Evolutionary conservation across 2,113 vertebrate genomes (phyloP).

Genomic region (Perca flavescens): DNA sequence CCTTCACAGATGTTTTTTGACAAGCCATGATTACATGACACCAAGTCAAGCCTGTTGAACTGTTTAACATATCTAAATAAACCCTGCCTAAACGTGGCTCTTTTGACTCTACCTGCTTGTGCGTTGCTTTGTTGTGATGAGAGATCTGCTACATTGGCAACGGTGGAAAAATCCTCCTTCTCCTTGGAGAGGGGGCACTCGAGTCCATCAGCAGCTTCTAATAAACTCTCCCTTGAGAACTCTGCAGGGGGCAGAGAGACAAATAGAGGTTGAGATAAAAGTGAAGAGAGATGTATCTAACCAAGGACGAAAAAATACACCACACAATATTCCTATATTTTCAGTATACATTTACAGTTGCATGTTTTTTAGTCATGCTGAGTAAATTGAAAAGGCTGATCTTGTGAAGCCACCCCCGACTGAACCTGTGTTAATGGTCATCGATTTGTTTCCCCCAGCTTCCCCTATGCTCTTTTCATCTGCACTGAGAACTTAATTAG

Average conservation of each 20-base stretch:
- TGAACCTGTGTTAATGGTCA: conserved; percentile 47
- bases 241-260: conserved; percentile 63
- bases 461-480: conserved; percentile 39
- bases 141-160: conserved; percentile 57
- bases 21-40: conserved; percentile 50
- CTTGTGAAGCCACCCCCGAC: background rate
- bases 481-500: conserved; percentile 15
- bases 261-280: conserved; percentile 15
- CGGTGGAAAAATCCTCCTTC: conserved; percentile 50
- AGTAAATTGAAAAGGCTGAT: conserved; percentile 44
- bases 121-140: conserved; percentile 65
- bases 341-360: conserved; percentile 37
- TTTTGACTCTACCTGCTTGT: conserved; percentile 69
- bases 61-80: conserved; percentile 56
- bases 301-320: background rate
- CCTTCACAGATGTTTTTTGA: conserved; percentile 52
- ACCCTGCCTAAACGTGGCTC: background rate
- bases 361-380: conserved; percentile 41
- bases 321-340: background rate
- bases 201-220: conserved; percentile 74
- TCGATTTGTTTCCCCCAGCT: conserved; percentile 47
- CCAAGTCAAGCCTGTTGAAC: conserved; percentile 31
- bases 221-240: conserved; percentile 82
- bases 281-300: background rate
- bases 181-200: conserved; percentile 71